These are phyloP conservation scores for Istiophorus platypterus DNA, from an alignment of 2,113 vertebrate genomes.

Conservation along the genomic window DNA sequence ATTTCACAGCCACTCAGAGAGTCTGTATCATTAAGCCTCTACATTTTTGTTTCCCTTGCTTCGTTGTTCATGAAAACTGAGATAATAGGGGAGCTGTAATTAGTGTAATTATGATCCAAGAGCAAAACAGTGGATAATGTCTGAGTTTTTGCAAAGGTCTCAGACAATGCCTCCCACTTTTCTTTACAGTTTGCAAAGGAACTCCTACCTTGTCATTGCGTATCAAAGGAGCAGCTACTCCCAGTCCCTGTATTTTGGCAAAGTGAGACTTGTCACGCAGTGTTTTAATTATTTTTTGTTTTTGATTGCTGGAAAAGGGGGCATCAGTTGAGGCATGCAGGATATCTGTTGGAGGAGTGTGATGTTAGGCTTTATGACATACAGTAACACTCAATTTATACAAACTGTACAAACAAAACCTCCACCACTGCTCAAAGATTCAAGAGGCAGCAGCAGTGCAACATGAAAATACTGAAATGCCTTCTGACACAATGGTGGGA, in stretches of 20 bases:
- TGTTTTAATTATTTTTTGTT: too few relatives aligned
- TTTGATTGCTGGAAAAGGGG: too few relatives aligned
- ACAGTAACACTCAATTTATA: too few relatives aligned
- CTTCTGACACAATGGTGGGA: too few relatives aligned
- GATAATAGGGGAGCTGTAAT: conserved; percentile 55
- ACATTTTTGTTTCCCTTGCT: conserved; percentile 30
- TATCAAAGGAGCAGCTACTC: not conserved
- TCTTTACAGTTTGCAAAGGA: conserved; percentile 30
- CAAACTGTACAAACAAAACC: too few relatives aligned
- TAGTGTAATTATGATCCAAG: conserved; percentile 67
- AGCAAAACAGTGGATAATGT: conserved; percentile 60
- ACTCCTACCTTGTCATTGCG: conserved; percentile 22
- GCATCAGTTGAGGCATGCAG: too few relatives aligned
- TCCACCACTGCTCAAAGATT: too few relatives aligned
- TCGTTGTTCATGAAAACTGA: conserved; percentile 60
- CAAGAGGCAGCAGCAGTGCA: too few relatives aligned
- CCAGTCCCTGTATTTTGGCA: not conserved
- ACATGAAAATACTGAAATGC: too few relatives aligned
- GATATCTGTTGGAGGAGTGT: not conserved
- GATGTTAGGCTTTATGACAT: not conserved
- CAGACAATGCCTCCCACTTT: conserved; percentile 54
- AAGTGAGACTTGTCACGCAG: not conserved
- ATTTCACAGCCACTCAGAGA: conserved; percentile 46
- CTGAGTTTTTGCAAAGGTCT: conserved; percentile 57
- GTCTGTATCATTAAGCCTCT: conserved; percentile 36